Percentiles rank a stretch among this genome's conserved stretches.
phyloP scores from a whole-genome alignment of 2,113 vertebrate species.

The Edolisoma coerulescens region DNA sequence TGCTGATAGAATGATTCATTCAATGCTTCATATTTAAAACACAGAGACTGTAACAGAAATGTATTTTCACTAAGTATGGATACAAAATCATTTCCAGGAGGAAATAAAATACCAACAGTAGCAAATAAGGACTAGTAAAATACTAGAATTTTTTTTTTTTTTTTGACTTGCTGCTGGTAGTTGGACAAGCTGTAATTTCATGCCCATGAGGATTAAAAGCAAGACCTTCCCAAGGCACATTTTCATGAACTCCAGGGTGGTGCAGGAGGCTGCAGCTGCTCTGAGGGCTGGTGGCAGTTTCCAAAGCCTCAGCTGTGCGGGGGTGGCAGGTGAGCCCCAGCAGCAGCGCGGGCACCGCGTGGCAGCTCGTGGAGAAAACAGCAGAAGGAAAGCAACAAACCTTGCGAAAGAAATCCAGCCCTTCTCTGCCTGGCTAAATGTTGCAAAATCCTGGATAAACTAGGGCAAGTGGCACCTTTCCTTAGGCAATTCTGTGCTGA shows the following conservation, averaged over 20 bases:
- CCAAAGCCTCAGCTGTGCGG: background rate
- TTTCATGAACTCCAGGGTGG: accelerated
- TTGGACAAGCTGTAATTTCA: background rate
- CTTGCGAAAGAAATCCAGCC: background rate
- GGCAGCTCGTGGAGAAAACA: background rate
- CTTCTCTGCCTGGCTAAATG: background rate
- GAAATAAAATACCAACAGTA: background rate
- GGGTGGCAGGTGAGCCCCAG: background rate
- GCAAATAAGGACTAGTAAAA: background rate
- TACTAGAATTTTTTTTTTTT: background rate
- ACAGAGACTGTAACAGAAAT: background rate
- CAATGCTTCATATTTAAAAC: background rate
- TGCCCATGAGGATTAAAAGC: accelerated
- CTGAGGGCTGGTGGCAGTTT: accelerated
- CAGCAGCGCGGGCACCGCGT: accelerated
- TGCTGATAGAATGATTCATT: background rate
- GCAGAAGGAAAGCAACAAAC: background rate
- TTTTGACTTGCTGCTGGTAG: background rate
- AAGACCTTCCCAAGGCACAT: background rate
- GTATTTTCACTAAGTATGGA: background rate
- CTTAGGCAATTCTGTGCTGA: background rate
- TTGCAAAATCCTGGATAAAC: background rate
- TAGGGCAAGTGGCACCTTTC: background rate
- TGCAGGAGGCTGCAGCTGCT: background rate
- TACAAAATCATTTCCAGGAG: background rate